Evolutionary conservation across 2,113 vertebrate genomes (phyloP).

Genomic region (Myocastor coypus): DNA sequence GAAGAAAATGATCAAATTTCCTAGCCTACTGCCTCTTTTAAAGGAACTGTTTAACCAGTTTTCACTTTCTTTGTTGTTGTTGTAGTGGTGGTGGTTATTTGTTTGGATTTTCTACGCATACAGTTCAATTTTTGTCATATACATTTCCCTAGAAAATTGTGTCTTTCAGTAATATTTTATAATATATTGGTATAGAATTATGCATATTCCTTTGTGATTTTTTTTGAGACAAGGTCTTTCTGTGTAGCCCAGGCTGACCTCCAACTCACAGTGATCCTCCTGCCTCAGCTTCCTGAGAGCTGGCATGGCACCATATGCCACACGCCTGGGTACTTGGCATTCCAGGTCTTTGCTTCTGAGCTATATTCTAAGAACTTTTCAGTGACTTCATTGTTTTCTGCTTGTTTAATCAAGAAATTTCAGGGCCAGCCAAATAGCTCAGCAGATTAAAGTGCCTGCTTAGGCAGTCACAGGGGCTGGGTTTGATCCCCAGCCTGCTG

Average conservation of each 20-base stretch:
- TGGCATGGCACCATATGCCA: background rate
- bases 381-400: background rate
- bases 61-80: background rate
- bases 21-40: background rate
- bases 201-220: background rate
- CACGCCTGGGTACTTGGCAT: background rate
- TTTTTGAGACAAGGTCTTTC: background rate
- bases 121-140: background rate
- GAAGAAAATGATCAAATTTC: background rate
- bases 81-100: no score
- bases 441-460: no score
- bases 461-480: no score
- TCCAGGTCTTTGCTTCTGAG: background rate
- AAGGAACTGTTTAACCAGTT: background rate
- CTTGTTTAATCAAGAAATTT: background rate
- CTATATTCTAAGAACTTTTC: background rate
- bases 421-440: background rate
- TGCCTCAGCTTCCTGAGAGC: background rate
- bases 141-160: background rate
- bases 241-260: background rate
- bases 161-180: background rate
- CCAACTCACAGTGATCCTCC: background rate
- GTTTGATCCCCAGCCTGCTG: no score
- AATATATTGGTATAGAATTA: background rate
- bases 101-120: conserved; percentile 25